Percentiles rank a stretch among this genome's conserved stretches.
phyloP scores from a whole-genome alignment of 2,888 invertebrate species.

The Ichneumoninae sp. region DNA sequence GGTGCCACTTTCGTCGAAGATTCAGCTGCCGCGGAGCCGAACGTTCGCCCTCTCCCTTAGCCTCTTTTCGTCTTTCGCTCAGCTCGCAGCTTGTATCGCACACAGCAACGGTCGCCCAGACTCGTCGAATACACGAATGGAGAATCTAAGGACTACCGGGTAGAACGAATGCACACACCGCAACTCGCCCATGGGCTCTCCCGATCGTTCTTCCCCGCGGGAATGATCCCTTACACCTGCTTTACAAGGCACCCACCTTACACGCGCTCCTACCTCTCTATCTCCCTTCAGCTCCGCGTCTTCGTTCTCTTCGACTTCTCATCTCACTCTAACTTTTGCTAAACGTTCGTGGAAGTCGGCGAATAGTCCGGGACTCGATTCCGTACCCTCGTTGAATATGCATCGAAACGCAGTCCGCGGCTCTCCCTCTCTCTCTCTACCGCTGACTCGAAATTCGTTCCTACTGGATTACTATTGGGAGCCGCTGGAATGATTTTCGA shows the following conservation, averaged over 20 bases:
- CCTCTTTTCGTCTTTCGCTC: conserved; percentile 37
- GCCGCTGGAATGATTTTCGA: conserved; percentile 1
- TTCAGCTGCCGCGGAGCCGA: conserved; percentile 78
- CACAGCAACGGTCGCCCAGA: conserved; percentile 45
- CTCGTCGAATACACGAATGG: conserved; percentile 68
- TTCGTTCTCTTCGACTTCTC: conserved; percentile 10
- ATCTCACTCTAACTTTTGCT: conserved; percentile 50
- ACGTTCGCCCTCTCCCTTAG: conserved; percentile 36
- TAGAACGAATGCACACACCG: conserved; percentile 63
- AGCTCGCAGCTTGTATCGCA: conserved; percentile 52
- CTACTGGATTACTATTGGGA: conserved; percentile 10
- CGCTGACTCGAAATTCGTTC: background rate
- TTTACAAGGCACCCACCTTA: conserved; percentile 70
- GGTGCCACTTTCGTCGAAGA: conserved; percentile 77
- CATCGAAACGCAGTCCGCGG: conserved; percentile 50
- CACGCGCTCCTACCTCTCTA: conserved; percentile 47
- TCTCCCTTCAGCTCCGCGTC: background rate
- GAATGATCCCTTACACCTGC: conserved; percentile 78
- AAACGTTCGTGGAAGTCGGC: conserved; percentile 58
- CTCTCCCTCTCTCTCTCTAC: background rate
- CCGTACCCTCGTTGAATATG: conserved; percentile 71
- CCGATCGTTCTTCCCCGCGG: conserved; percentile 58
- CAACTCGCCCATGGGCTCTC: conserved; percentile 53
- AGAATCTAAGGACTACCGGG: conserved; percentile 78
- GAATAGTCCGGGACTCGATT: conserved; percentile 41